phyloP scores from a whole-genome alignment of 2,888 invertebrate genomes.

The Agrypnus murinus region DNA sequence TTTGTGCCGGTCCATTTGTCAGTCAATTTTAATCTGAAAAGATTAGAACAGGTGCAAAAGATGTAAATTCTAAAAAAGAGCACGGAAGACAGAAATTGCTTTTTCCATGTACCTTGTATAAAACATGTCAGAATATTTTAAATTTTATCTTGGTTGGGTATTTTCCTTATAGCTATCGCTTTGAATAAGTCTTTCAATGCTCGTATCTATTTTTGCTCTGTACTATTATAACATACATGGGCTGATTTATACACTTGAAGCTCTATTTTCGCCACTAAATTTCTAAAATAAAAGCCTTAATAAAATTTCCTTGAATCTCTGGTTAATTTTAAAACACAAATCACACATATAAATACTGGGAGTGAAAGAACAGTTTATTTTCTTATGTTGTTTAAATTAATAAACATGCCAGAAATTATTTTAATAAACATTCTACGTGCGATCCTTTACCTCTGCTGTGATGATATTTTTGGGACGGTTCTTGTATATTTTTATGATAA shows the following conservation, averaged over 20 bases:
- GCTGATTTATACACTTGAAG: slow-evolving; percentile 3
- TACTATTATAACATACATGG: too few species aligned
- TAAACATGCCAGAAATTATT: slow-evolving; percentile 4
- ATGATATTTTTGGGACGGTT: too few species aligned
- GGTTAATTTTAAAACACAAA: slow-evolving; percentile 12
- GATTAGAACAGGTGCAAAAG: slow-evolving; percentile 16
- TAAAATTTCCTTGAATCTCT: not conserved
- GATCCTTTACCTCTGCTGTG: not conserved
- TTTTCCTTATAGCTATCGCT: too few species aligned
- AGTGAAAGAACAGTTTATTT: slow-evolving; percentile 26
- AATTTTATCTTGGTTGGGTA: too few species aligned
- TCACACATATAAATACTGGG: not conserved
- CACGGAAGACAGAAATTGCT: too few species aligned
- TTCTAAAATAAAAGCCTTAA: slow-evolving; percentile 5
- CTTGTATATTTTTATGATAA: too few species aligned
- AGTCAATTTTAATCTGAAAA: slow-evolving; percentile 1
- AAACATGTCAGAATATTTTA: too few species aligned
- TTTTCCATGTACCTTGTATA: too few species aligned
- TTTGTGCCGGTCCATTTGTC: slow-evolving; percentile 7
- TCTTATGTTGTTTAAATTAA: slow-evolving; percentile 9
- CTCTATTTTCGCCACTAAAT: not conserved
- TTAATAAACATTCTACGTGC: not conserved
- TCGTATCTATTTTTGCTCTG: slow-evolving; percentile 3
- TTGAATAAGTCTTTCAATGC: too few species aligned
- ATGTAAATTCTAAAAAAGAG: not conserved